Evolutionary conservation across 2,888 invertebrate species (phyloP).

Genomic region (Mactromeris polynyma): DNA sequence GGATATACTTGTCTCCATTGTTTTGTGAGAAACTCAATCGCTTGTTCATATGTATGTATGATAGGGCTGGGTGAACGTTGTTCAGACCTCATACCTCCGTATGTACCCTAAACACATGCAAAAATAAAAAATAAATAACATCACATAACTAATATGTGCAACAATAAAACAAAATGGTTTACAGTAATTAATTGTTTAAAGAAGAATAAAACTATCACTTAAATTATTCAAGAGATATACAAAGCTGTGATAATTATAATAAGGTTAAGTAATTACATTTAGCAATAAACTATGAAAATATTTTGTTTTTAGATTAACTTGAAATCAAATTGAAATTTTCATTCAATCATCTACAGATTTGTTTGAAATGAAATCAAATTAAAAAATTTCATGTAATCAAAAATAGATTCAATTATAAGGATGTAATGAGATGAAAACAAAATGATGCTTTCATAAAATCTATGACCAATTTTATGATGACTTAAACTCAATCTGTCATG

Average conservation of each 20-base stretch:
- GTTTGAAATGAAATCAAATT: too few relatives aligned
- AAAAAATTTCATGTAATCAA: neutral
- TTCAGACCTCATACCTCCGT: constrained; percentile 60
- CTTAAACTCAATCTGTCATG: too few relatives aligned
- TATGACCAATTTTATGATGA: neutral
- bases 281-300: neutral
- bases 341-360: too few relatives aligned
- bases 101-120: constrained; percentile 58
- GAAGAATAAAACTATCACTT: neutral
- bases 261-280: too few relatives aligned
- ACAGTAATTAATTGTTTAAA: neutral
- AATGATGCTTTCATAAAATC: constrained; percentile 4
- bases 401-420: neutral
- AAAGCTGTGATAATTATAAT: too few relatives aligned
- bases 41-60: constrained; percentile 63
- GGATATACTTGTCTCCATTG: constrained; percentile 61
- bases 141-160: neutral
- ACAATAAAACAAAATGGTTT: neutral
- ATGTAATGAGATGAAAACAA: neutral
- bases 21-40: constrained; percentile 63
- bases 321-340: too few relatives aligned
- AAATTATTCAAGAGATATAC: neutral
- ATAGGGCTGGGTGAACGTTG: constrained; percentile 57
- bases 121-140: constrained; percentile 30
- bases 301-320: neutral